Conservation (phyloP, 2,797 vertebrate genomes). For the Spatula clypeata region DNA sequence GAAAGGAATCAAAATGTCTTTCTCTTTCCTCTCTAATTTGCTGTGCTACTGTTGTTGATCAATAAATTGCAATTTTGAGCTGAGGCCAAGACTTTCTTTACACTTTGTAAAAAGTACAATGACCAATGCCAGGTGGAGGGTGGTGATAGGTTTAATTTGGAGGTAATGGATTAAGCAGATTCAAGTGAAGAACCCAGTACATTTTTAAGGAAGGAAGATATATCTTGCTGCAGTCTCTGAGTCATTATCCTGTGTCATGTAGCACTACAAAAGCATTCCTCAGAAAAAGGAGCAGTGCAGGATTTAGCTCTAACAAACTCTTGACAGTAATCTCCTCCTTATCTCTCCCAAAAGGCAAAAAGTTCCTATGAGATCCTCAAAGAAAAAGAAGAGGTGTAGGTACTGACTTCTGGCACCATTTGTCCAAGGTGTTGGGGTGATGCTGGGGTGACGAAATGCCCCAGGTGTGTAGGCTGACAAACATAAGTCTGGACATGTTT, state of each 20-base stretch:
- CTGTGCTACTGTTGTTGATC: background rate
- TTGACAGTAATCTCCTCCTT: background rate
- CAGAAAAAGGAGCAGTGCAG: background rate
- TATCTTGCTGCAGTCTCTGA: background rate
- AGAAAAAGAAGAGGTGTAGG: background rate
- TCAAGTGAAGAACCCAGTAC: background rate
- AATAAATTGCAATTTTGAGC: conserved; percentile 26
- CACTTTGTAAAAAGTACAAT: background rate
- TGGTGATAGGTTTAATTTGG: background rate
- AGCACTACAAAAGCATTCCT: background rate
- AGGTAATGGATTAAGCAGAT: background rate
- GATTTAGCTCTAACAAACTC: background rate
- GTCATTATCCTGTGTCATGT: accelerated
- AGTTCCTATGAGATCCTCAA: background rate
- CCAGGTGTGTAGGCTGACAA: background rate
- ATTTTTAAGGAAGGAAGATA: background rate
- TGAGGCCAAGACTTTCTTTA: background rate
- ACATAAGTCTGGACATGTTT: background rate
- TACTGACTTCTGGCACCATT: background rate
- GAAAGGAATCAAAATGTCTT: background rate
- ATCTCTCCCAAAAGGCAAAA: background rate
- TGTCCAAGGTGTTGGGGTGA: no score
- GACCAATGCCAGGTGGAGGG: background rate
- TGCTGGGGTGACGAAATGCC: accelerated
- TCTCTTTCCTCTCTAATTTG: background rate